Conservation (phyloP, 2,113 vertebrate genomes). For the Gavia stellata region DNA sequence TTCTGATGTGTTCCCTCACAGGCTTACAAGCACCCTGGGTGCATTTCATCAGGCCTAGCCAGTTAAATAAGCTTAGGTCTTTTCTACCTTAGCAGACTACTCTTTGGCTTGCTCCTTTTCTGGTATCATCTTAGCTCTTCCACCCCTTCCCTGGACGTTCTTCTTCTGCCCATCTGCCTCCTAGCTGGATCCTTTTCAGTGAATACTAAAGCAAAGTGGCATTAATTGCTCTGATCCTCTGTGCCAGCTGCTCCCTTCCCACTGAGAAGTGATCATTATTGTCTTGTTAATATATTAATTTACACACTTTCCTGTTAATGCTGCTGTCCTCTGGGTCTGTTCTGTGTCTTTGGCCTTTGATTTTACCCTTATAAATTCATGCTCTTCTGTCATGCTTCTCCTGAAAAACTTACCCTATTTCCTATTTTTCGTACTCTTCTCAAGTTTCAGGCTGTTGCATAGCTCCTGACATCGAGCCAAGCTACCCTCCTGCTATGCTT, state of each 20-base stretch:
- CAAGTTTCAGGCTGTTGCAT: not conserved
- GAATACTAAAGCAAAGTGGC: not conserved
- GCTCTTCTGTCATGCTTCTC: not conserved
- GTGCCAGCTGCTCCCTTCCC: not conserved
- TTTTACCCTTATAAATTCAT: not conserved
- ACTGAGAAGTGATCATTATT: not conserved
- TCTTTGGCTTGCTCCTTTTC: not conserved
- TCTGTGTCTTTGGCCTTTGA: not conserved
- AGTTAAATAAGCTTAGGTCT: not conserved
- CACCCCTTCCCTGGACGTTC: not conserved
- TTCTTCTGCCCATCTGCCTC: accelerated
- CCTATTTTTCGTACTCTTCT: not conserved
- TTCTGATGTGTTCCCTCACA: not conserved
- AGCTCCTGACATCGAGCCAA: not conserved
- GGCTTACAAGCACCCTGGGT: not conserved
- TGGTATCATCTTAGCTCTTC: not conserved
- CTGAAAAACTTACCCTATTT: not conserved
- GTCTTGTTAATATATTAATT: not conserved
- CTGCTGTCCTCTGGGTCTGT: not conserved
- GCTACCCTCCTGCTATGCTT: slow-evolving; percentile 1
- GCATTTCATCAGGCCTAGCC: not conserved
- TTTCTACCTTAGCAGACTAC: not conserved
- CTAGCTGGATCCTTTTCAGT: not conserved
- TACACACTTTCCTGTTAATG: not conserved
- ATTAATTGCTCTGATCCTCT: not conserved